Percentiles rank a stretch among this genome's conserved stretches.
Evolutionary conservation across 2,113 vertebrate genomes (phyloP).

Genomic region (Phalacrocorax brasilianus): DNA sequence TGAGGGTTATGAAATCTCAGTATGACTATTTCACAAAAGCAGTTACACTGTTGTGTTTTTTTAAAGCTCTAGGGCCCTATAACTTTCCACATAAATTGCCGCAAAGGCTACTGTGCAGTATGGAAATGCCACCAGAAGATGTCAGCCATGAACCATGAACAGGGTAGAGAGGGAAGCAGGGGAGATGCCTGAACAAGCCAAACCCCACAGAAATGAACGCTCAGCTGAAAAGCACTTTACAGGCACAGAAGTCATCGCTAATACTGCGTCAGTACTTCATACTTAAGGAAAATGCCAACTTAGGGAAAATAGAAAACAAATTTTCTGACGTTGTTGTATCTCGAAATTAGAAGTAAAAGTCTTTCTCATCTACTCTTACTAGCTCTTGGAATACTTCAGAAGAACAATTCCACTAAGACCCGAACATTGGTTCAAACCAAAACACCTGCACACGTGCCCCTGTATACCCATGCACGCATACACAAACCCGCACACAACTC

Average conservation of each 20-base stretch:
- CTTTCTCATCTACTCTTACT: neutral
- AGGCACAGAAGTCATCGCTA: neutral
- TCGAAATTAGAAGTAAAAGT: neutral
- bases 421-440: neutral
- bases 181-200: neutral
- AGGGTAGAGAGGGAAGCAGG: no score
- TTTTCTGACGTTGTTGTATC: neutral
- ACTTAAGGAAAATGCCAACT: neutral
- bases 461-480: rapidly evolving
- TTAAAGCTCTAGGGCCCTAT: no score
- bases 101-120: neutral
- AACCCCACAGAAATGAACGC: neutral
- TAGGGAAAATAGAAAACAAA: neutral
- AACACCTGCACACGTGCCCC: rapidly evolving
- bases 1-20: neutral
- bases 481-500: neutral
- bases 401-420: neutral
- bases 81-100: rapidly evolving
- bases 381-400: neutral
- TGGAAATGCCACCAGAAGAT: conserved; percentile 62
- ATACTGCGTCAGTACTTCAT: no score
- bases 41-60: no score
- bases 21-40: neutral
- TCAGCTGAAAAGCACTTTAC: neutral
- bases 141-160: conserved; percentile 60